phyloP scores from a whole-genome alignment of 2,797 vertebrate genomes.

The Rousettus madagascariensis region DNA sequence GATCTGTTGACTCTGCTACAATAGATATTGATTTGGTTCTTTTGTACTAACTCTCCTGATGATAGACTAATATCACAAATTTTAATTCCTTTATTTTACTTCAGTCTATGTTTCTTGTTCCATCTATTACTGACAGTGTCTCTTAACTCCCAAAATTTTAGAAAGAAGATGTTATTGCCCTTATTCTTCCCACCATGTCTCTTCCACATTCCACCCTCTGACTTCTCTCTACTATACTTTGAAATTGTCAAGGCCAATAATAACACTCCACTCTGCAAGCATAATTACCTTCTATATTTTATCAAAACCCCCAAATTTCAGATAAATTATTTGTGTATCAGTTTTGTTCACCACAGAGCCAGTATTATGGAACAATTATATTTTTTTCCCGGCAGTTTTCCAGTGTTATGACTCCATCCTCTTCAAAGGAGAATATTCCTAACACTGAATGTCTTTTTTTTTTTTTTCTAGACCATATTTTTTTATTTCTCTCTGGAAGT shows the following conservation, averaged over 20 bases:
- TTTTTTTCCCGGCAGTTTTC: constrained; percentile 31
- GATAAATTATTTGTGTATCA: neutral
- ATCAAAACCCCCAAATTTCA: neutral
- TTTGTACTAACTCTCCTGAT: neutral
- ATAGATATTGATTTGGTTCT: neutral
- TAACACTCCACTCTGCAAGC: neutral
- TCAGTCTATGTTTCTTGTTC: neutral
- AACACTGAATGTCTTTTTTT: neutral
- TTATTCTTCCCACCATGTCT: neutral
- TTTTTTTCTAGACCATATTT: neutral
- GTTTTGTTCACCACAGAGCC: neutral
- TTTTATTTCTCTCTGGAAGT: constrained; percentile 7
- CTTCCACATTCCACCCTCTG: neutral
- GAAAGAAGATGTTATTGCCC: too few species aligned
- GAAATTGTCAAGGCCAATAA: neutral
- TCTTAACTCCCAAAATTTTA: neutral
- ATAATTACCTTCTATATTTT: neutral
- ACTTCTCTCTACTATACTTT: neutral
- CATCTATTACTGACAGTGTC: neutral
- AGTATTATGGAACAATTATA: neutral
- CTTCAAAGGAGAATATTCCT: constrained; percentile 27
- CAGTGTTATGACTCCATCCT: neutral
- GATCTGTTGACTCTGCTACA: neutral
- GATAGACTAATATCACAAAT: neutral
- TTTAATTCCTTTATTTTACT: constrained; percentile 9